Evolutionary conservation across 2,888 invertebrate species (phyloP), one percentile per base, ranked within the genome.

Genomic region (Lysandra coridon): DNA sequence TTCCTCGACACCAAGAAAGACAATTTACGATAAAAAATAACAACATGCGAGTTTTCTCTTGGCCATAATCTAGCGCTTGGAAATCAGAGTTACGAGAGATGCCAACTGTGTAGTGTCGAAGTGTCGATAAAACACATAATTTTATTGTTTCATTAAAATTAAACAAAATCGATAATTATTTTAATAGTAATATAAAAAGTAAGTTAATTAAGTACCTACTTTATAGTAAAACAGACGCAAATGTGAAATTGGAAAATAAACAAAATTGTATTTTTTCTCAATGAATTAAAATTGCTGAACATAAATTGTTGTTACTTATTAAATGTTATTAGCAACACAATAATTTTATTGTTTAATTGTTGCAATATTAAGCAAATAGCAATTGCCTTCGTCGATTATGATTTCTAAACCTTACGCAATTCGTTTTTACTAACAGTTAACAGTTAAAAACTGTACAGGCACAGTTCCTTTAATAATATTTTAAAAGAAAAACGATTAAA

Each of bases 1-100:
- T 33, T 76, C 53, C 76, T 23, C 30, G 62, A 60, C n/a, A 60
- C n/a, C 14, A 74, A 79, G 33, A n/a, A 74, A 74, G 30, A 79
- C 60, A 57, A 74, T 74, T 60, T 40, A 79, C 40, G 57, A 37
- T n/a, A 79, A 74, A 76, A 69, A 76, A 69, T 60, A 74, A 73
- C 77, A 80, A 73, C 74, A 80, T 78, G 78, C 78, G 33, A 85
- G 85, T 88, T 91, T 92, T 92, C 91, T 87, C 91, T 89, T 86
- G 85, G 79, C 82, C 79, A 78, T 78, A 83, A 85, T 85, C 76
- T 76, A 76, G 76, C 76, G 57, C 76, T 76, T 76, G 76, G 76
- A 76, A 76, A 76, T 76, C 76, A 53, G 44, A 75, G 76, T 30
- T 33, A 57, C 30, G 14, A 75, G 76, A 33, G 76, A 53, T 76